Conservation (phyloP, 2,113 vertebrate species). For the Strigops habroptila region DNA sequence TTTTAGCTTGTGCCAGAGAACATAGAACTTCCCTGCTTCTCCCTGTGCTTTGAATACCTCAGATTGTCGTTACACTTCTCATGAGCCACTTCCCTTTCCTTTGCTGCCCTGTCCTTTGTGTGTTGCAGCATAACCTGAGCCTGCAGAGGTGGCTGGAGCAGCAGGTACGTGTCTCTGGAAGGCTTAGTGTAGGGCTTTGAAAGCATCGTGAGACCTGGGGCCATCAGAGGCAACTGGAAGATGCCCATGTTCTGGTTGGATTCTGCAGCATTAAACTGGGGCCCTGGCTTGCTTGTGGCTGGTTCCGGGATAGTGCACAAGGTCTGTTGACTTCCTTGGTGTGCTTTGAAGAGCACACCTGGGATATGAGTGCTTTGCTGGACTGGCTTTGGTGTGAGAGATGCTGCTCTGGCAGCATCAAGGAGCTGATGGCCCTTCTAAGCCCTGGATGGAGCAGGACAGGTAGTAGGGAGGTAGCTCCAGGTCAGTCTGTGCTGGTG, state of each 20-base stretch:
- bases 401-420: not conserved
- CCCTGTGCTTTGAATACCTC: not conserved
- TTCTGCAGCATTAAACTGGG: not conserved
- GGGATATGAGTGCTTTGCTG: not conserved
- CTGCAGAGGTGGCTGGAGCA: not conserved
- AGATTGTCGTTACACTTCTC: not conserved
- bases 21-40: not conserved
- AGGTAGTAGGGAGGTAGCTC: rapidly evolving
- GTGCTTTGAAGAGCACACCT: not conserved
- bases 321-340: not conserved
- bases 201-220: not conserved
- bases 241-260: rapidly evolving
- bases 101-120: not conserved
- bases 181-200: not conserved
- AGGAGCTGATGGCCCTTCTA: not conserved
- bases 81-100: not conserved
- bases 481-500: not conserved
- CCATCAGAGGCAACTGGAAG: not conserved
- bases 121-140: not conserved
- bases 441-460: not conserved
- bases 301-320: rapidly evolving
- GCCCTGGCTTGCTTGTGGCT: not conserved
- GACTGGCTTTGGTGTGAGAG: not conserved
- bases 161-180: not conserved
- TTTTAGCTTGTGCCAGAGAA: conserved; percentile 17